Evolutionary conservation across 2,888 invertebrate genomes (phyloP).

Genomic region (Stenurella melanura): DNA sequence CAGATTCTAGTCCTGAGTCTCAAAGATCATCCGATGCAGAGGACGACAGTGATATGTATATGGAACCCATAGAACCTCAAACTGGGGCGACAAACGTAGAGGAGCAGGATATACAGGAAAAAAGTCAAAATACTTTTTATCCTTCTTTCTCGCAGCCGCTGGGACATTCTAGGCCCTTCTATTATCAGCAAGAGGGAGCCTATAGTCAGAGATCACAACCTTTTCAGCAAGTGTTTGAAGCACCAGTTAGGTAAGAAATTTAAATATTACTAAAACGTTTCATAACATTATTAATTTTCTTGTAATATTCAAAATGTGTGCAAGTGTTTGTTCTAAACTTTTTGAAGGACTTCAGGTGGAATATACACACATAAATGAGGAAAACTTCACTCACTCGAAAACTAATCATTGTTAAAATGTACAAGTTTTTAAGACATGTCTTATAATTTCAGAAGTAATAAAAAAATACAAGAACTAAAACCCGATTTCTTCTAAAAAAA

Average conservation of each 20-base stretch:
- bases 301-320: no score
- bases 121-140: constrained; percentile 80
- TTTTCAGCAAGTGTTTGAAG: constrained; percentile 65
- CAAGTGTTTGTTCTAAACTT: no score
- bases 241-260: constrained; percentile 44
- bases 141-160: constrained; percentile 81
- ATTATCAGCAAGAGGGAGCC: constrained; percentile 78
- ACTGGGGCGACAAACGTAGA: constrained; percentile 34
- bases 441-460: no score
- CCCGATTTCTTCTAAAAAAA: no score
- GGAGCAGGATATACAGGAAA: constrained; percentile 40
- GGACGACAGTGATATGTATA: constrained; percentile 73
- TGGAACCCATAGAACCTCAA: constrained; percentile 69
- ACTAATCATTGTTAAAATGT: no score
- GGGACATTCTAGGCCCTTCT: constrained; percentile 79
- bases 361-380: no score
- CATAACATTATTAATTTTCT: not conserved
- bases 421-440: no score
- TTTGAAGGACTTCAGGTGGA: no score
- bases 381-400: no score
- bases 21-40: constrained; percentile 55
- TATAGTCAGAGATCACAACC: constrained; percentile 77
- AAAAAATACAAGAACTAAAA: no score
- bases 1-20: constrained; percentile 7
- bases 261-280: not conserved